phyloP scores from a whole-genome alignment of 2,797 vertebrate species.

The Meriones psammophilus region DNA sequence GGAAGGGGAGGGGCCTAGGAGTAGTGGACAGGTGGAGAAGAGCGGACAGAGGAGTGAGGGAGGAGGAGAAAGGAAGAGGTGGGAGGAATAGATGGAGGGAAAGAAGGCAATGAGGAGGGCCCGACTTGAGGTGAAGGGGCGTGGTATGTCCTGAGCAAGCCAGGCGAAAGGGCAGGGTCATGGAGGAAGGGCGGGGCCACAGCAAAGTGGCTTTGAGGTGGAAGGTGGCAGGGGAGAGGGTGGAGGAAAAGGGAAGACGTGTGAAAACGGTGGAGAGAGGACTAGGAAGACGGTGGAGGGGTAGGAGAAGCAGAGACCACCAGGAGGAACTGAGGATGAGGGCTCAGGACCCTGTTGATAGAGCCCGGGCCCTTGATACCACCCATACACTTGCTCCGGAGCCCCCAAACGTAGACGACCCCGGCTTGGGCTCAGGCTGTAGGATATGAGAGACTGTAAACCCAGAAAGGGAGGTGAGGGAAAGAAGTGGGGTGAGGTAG shows the following conservation, averaged over 20 bases:
- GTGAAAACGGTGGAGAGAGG: rapidly evolving
- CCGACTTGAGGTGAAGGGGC: background rate
- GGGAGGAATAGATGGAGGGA: background rate
- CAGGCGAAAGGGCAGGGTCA: background rate
- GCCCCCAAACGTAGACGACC: too few relatives aligned
- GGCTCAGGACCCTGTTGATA: background rate
- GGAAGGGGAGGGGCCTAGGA: too few relatives aligned
- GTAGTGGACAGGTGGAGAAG: background rate
- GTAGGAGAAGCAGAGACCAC: background rate
- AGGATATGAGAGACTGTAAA: background rate
- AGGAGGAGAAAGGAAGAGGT: too few relatives aligned
- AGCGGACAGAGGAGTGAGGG: too few relatives aligned
- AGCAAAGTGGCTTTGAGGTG: background rate
- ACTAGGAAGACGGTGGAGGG: rapidly evolving
- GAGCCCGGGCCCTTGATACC: background rate
- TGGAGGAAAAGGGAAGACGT: background rate
- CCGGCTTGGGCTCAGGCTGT: background rate
- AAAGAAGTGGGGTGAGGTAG: background rate
- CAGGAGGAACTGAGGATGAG: background rate
- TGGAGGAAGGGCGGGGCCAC: rapidly evolving
- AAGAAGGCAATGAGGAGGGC: background rate
- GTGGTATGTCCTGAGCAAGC: background rate
- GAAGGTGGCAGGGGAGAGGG: rapidly evolving
- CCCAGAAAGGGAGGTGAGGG: background rate
- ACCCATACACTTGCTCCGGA: background rate